phyloP scores from a whole-genome alignment of 2,113 vertebrate species.

The Tapirus terrestris region DNA sequence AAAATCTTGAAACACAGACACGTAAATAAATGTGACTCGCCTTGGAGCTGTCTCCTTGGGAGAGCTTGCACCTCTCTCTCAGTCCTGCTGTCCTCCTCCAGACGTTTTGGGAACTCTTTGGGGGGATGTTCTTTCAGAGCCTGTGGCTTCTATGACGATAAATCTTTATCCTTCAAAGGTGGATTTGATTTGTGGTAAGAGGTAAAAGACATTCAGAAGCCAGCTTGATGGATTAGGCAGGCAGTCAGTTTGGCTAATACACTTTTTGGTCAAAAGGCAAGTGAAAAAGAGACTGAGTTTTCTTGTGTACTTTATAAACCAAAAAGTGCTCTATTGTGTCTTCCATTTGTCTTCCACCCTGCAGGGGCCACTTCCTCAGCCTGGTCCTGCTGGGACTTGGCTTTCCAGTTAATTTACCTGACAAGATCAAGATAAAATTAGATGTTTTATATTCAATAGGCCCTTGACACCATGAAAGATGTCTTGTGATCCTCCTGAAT shows the following conservation, averaged over 20 bases:
- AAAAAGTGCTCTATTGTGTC: background rate
- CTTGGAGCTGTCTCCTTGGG: background rate
- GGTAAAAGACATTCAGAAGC: background rate
- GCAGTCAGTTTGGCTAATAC: background rate
- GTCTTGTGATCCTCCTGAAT: background rate
- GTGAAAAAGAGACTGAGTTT: background rate
- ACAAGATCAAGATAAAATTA: background rate
- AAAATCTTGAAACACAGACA: background rate
- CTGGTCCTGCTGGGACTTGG: background rate
- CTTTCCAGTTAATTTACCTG: background rate
- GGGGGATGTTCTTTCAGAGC: background rate
- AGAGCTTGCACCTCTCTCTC: background rate
- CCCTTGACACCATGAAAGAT: background rate
- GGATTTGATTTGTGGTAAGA: background rate
- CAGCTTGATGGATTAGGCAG: background rate
- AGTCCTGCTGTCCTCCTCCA: background rate
- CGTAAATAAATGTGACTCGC: background rate
- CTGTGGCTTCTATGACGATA: background rate
- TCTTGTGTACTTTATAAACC: background rate
- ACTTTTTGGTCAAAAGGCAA: background rate
- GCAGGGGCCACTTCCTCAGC: background rate
- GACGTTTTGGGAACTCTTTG: background rate
- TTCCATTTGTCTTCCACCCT: background rate
- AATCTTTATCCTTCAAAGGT: constrained; percentile 3
- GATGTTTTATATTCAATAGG: background rate